Conservation (phyloP, 2,888 invertebrate species). For the Endotricha flammealis region DNA sequence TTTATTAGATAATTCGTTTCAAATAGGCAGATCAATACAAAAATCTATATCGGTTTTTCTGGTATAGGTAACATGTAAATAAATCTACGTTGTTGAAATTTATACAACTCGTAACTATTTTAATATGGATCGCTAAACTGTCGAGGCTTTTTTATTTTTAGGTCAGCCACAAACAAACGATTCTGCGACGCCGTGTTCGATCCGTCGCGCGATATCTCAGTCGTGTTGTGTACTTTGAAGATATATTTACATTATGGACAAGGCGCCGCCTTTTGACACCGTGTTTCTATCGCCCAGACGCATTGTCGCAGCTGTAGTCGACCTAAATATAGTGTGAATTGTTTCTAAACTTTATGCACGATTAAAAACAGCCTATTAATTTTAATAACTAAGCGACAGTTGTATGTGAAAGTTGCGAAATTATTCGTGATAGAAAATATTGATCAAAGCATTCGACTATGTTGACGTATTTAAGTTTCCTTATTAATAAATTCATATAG, state of each 20-base stretch:
- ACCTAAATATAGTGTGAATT: slow-evolving; percentile 20
- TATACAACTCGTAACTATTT: too few relatives aligned
- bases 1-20: too few relatives aligned
- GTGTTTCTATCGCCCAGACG: slow-evolving; percentile 34
- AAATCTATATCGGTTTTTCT: too few relatives aligned
- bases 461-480: too few relatives aligned
- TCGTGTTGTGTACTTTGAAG: slow-evolving; percentile 55
- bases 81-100: too few relatives aligned
- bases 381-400: too few relatives aligned
- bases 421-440: too few relatives aligned
- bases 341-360: slow-evolving; percentile 12
- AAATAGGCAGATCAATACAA: too few relatives aligned
- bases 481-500: too few relatives aligned
- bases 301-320: slow-evolving; percentile 57
- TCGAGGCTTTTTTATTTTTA: slow-evolving; percentile 11
- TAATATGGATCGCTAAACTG: neutral
- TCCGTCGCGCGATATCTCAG: slow-evolving; percentile 53
- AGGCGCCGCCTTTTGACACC: slow-evolving; percentile 49
- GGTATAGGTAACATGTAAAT: too few relatives aligned
- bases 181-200: slow-evolving; percentile 42
- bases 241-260: slow-evolving; percentile 58
- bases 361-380: slow-evolving; percentile 1
- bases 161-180: slow-evolving; percentile 37
- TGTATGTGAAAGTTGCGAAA: too few relatives aligned
- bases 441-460: too few relatives aligned